Conservation (phyloP, 1,140 invertebrate species). For the Melitaea cinxia region DNA sequence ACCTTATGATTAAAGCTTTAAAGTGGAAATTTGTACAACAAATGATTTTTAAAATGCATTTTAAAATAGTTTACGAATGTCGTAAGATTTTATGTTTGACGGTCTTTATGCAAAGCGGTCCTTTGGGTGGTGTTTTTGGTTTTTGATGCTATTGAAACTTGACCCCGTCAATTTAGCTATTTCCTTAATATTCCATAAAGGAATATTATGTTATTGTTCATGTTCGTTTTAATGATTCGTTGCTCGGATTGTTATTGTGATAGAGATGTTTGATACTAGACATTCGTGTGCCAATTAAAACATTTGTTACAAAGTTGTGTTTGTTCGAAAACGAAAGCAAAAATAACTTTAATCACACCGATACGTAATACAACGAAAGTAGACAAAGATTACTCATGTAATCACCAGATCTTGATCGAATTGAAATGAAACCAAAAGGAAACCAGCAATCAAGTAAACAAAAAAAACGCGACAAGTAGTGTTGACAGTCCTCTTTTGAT, state of each 20-base stretch:
- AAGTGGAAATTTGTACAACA: constrained; percentile 30
- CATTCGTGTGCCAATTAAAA: background rate
- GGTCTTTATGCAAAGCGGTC: constrained; percentile 75
- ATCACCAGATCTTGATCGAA: no score
- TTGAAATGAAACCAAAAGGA: no score
- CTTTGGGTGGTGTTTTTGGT: constrained; percentile 71
- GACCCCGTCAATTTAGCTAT: constrained; percentile 55
- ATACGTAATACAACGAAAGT: no score
- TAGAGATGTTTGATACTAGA: background rate
- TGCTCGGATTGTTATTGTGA: constrained; percentile 30
- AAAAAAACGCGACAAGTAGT: no score
- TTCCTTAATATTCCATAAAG: constrained; percentile 58
- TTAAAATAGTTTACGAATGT: constrained; percentile 50
- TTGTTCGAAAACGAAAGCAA: no score
- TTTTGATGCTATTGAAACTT: constrained; percentile 71
- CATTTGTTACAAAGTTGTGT: background rate
- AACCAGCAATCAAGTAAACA: no score
- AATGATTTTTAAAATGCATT: background rate
- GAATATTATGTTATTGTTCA: constrained; percentile 42
- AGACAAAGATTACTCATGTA: no score
- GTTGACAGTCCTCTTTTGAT: no score
- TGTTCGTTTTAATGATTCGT: constrained; percentile 30
- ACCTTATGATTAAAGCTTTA: constrained; percentile 28
- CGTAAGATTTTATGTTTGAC: constrained; percentile 77
- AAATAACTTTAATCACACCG: no score